Conservation (phyloP, 2,113 vertebrate genomes). For the Rhizomys pruinosus region DNA sequence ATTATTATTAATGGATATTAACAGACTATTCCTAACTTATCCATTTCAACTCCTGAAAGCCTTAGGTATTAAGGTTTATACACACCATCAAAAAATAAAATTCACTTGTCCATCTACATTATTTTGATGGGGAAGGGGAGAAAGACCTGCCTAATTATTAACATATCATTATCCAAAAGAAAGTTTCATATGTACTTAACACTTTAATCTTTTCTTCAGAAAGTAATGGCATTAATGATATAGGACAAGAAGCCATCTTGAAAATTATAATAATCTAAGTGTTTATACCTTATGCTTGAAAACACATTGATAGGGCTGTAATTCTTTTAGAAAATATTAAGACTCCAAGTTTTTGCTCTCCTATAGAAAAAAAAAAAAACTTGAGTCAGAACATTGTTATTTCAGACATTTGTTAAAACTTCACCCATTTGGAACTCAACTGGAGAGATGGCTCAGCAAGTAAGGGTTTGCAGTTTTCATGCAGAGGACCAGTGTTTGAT, state of each 20-base stretch:
- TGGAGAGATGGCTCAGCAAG: too few species aligned
- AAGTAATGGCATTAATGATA: accelerated
- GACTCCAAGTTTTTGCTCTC: neutral
- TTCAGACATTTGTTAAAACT: too few species aligned
- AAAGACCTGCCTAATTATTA: neutral
- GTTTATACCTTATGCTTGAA: accelerated
- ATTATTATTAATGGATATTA: too few species aligned
- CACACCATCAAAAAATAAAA: neutral
- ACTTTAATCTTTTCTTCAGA: neutral
- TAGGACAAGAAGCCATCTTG: neutral
- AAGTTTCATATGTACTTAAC: too few species aligned
- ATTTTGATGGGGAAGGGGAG: neutral
- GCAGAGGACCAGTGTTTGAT: too few species aligned
- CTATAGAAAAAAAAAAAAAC: neutral
- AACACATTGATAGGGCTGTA: neutral
- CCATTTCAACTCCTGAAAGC: neutral
- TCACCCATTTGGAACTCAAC: too few species aligned
- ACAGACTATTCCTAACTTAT: too few species aligned
- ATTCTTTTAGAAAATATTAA: neutral
- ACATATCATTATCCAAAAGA: neutral
- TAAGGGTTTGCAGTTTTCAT: too few species aligned
- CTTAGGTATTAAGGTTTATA: neutral
- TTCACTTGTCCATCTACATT: too few species aligned
- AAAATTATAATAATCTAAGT: accelerated
- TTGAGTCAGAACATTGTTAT: too few species aligned